Percentiles rank a stretch among this genome's conserved stretches.
phyloP scores from a whole-genome alignment of 2,888 invertebrate species.

The Omphaloscelis lunosa region DNA sequence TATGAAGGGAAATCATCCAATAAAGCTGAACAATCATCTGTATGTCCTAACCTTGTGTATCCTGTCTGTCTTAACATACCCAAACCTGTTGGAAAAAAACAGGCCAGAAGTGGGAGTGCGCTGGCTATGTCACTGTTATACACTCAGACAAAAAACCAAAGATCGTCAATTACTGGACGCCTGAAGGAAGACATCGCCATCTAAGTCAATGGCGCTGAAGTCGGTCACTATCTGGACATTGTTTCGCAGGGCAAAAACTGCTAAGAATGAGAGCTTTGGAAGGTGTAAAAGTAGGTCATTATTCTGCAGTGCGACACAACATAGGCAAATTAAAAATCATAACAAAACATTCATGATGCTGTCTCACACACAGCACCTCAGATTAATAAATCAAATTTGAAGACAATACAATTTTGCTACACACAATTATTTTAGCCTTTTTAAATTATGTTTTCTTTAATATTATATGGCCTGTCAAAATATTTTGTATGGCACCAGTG shows the following conservation, averaged over 20 bases:
- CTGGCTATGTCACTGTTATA: not conserved
- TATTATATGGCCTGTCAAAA: not conserved
- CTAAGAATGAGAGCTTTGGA: not conserved
- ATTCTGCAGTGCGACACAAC: not conserved
- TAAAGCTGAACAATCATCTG: not conserved
- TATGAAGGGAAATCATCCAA: not conserved
- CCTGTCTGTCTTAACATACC: not conserved
- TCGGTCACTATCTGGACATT: not conserved
- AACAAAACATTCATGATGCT: not conserved
- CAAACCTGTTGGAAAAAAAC: not conserved
- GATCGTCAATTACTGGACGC: not conserved
- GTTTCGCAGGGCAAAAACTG: not conserved
- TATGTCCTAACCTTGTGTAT: not conserved
- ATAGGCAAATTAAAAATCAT: not conserved
- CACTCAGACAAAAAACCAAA: not conserved
- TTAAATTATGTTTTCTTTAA: not conserved
- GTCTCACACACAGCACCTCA: not conserved
- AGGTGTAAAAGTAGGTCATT: not conserved
- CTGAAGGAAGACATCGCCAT: not conserved
- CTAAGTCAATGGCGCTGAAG: accelerated
- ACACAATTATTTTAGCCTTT: not conserved
- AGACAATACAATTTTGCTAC: not conserved
- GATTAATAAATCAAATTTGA: not conserved
- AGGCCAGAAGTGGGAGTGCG: not conserved
- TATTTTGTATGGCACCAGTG: not conserved